Evolutionary conservation across 2,888 invertebrate species (phyloP), one percentile per base, ranked within the genome.

Genomic region (Schizotus pectinicornis): DNA sequence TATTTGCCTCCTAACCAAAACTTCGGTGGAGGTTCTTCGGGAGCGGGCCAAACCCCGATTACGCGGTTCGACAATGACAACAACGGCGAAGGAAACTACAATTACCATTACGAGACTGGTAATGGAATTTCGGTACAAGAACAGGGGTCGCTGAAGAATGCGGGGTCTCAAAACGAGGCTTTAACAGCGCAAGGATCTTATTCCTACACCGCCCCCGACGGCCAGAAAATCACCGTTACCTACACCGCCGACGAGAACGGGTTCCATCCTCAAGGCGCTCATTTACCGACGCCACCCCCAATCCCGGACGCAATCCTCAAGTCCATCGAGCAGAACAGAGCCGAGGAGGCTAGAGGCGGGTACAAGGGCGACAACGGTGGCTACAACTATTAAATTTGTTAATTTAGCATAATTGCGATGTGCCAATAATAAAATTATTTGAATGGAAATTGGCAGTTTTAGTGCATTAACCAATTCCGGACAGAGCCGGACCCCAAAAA

Each of bases 221-320:
- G 66, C 7, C 56, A 62, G 37, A 49, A 37, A 13, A 41, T 46
- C 11, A 9, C 64, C 11, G 58, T 71, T 9, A 32, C 37, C 59
- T 85, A 85, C 69, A 81, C 80, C 0, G 85, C 86, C 54, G 86
- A 85, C 62, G 84, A 84, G 70, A 77, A 84, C 45, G 85, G 85
- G 5, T 85, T 83, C 77, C 78, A 79, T 30, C 80, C 85, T 0
- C 75, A 80, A 56, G 85, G 85, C 0, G 81, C 79, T 0, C 85
- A 85, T 63, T 73, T 85, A 37, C 85, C 85, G 9, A 85, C 85
- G 0, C 81, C 85, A 0, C 85, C 85, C 0, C 85, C 85, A 14
- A 84, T 85, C 63, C 85, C 85, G 0, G 83, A 81, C 50, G 84
- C 81, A 13, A 85, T 85, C 65, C 77, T 81, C 34, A 80, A 81